Conservation (phyloP, 2,888 invertebrate species). For the Caenorhabditis sp. region DNA sequence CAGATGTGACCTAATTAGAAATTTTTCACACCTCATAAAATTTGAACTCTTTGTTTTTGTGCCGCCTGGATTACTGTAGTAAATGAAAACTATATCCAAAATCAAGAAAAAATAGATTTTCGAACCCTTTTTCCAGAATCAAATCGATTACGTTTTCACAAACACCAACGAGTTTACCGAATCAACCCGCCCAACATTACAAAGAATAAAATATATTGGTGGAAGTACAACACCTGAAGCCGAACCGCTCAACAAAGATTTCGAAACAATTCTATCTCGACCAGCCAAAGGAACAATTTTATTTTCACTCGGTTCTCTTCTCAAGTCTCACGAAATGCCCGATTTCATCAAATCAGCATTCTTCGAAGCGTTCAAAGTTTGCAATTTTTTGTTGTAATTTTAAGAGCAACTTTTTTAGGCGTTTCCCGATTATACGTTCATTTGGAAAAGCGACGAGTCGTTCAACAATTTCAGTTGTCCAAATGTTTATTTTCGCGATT, state of each 20-base stretch:
- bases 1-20: no score
- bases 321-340: slow-evolving; percentile 34
- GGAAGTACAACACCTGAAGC: slow-evolving; percentile 21
- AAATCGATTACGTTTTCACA: slow-evolving; percentile 32
- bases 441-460: slow-evolving; percentile 30
- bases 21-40: no score
- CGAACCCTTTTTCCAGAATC: slow-evolving; percentile 5
- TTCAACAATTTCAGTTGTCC: slow-evolving; percentile 12
- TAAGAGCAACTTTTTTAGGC: no score
- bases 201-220: slow-evolving; percentile 26
- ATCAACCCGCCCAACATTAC: slow-evolving; percentile 22
- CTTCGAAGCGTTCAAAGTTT: slow-evolving; percentile 29
- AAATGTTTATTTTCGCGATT: slow-evolving; percentile 24
- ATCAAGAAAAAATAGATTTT: no score
- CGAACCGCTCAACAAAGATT: slow-evolving; percentile 5
- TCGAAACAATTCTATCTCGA: neutral
- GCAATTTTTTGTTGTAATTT: no score
- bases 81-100: no score
- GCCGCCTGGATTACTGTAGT: no score
- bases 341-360: slow-evolving; percentile 22
- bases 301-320: slow-evolving; percentile 34
- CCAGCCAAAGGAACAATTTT: slow-evolving; percentile 17
- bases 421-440: slow-evolving; percentile 35
- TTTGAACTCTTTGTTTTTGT: no score
- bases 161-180: slow-evolving; percentile 43